phyloP scores from a whole-genome alignment of 2,797 vertebrate species.

The Gymnocypris eckloni region DNA sequence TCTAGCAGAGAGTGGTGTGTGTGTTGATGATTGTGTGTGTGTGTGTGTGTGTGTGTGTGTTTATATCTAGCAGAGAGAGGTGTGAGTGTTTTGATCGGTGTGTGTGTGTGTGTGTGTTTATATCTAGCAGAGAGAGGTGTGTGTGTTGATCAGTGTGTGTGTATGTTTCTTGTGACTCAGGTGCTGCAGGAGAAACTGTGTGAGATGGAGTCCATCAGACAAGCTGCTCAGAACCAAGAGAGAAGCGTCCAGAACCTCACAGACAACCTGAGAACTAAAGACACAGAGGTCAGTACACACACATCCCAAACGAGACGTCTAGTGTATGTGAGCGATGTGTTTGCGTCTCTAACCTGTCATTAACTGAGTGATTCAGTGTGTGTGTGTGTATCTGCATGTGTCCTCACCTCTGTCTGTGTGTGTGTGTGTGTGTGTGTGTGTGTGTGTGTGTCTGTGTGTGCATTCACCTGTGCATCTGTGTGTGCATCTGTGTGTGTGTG shows the following conservation, averaged over 20 bases:
- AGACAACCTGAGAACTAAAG: slow-evolving; percentile 86
- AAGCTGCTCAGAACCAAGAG: slow-evolving; percentile 85
- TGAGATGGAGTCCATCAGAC: slow-evolving; percentile 87
- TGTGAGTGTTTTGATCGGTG: no score
- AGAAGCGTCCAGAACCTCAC: slow-evolving; percentile 86
- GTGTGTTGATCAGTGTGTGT: neutral
- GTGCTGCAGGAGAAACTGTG: slow-evolving; percentile 90
- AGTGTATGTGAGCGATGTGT: neutral
- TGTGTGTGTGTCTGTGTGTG: no score
- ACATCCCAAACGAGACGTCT: neutral
- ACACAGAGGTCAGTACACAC: slow-evolving; percentile 82
- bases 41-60: no score
- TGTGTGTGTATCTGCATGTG: no score
- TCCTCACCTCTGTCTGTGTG: neutral
- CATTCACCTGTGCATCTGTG: no score
- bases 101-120: neutral
- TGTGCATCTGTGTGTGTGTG: no score
- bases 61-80: no score
- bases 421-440: neutral
- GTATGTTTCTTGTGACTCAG: slow-evolving; percentile 66
- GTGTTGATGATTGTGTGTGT: no score
- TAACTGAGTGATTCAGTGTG: neutral
- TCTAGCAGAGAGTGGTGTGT: no score
- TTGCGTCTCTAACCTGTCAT: neutral
- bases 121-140: neutral